Percentiles rank a stretch among this genome's conserved stretches.
Conservation (phyloP, 64 coral and sea anemone species). For the Pocillopora damicornis region DNA sequence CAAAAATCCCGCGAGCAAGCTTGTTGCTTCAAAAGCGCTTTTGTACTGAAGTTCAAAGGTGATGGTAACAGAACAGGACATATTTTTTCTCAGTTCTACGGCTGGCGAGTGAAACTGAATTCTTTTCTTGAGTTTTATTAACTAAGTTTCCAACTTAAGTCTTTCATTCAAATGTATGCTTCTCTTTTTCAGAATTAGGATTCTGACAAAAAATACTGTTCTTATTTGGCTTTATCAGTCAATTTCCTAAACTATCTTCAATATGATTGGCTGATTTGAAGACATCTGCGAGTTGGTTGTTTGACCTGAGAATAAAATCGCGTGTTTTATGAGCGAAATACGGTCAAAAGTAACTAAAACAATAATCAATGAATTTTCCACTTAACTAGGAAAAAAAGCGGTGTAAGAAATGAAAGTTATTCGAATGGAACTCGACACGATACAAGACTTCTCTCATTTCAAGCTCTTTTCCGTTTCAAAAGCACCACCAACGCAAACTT, state of each 20-base stretch:
- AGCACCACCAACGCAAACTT: not conserved
- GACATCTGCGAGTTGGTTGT: not conserved
- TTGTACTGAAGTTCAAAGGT: not conserved
- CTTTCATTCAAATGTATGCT: no score
- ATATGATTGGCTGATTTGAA: slow-evolving; percentile 16
- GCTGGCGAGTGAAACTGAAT: not conserved
- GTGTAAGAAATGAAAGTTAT: not conserved
- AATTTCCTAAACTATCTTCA: not conserved
- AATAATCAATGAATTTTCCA: not conserved
- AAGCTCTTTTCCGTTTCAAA: not conserved
- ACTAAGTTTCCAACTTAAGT: no score
- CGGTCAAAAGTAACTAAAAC: no score
- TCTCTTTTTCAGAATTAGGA: not conserved
- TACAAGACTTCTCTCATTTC: not conserved
- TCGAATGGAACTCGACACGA: not conserved
- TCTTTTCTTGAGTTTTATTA: not conserved
- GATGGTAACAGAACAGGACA: not conserved
- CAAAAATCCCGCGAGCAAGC: not conserved
- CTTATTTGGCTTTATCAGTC: slow-evolving; percentile 1
- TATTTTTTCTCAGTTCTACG: not conserved
- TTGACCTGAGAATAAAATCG: no score
- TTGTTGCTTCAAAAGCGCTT: not conserved
- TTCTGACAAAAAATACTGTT: not conserved
- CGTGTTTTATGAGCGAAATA: not conserved
- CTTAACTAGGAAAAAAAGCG: not conserved